phyloP scores from a whole-genome alignment of 2,113 vertebrate species.

The Ardeotis arabs region DNA sequence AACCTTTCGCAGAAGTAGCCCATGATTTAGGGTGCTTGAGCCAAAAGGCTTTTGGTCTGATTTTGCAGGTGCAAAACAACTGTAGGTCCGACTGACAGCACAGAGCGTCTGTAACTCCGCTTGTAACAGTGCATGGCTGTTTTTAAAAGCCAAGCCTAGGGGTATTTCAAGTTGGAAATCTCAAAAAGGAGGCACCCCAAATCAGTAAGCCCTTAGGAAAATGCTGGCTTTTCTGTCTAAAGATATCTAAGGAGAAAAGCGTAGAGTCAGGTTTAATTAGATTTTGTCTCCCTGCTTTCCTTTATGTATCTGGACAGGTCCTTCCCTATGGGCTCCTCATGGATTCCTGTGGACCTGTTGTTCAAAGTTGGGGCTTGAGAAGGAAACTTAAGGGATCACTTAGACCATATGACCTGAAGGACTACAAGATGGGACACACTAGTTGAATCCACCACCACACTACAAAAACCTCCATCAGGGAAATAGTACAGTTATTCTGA shows the following conservation, averaged over 20 bases:
- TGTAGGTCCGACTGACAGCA: rapidly evolving
- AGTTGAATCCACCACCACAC: not conserved
- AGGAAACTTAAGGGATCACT: not conserved
- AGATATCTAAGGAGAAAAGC: not conserved
- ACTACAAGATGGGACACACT: not conserved
- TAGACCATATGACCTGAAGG: not conserved
- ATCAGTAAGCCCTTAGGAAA: not conserved
- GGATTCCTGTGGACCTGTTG: not conserved
- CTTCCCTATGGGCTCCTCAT: not conserved
- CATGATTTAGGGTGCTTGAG: not conserved
- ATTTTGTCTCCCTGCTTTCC: not conserved
- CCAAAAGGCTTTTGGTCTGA: not conserved
- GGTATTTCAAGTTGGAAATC: not conserved
- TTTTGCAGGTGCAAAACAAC: not conserved
- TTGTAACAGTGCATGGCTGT: not conserved
- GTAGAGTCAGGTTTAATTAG: not conserved
- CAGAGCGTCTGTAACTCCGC: not conserved
- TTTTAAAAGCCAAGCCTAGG: not conserved
- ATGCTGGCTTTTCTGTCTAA: not conserved
- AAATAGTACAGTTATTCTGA: not conserved
- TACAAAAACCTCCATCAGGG: not conserved
- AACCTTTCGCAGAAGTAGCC: not conserved
- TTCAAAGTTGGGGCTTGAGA: not conserved
- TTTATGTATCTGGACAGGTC: not conserved
- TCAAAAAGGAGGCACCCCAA: not conserved